Evolutionary conservation across 92 coral and sea anemone species (phyloP), one percentile per base, ranked within the genome.

Genomic region (Epizoanthus ramosus): DNA sequence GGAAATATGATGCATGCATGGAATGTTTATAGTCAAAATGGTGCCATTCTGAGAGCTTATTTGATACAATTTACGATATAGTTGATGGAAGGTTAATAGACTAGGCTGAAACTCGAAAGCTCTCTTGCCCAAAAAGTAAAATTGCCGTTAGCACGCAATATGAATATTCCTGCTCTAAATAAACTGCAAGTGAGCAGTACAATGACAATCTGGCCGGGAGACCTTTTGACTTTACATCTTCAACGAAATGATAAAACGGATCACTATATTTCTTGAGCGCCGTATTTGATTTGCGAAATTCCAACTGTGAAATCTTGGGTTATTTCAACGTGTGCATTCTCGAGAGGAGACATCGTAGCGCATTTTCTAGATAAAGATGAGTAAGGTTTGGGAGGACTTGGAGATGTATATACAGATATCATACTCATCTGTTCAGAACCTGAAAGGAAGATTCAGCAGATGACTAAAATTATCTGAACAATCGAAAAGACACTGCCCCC

Each of bases 11-110:
- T 15, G 50, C 50, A 77, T 77, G 23, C 21, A 1, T 37, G 82
- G 82, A 77, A 77, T 77, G 82, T 61, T 60, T 63, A 60, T 69
- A 77, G 57, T 24, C 71, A 37, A 77, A 75, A 77, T 37, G 82
- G 82, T 37, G 82, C 82, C 82, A 77, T 61, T 12, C 3, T 61
- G 57, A 37, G 71, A 61, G 33, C 35, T 5, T 37, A 25, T 57
- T 75, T 28, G 56, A 37, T 43, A 15, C 4, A n/a, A 15, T 16
- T 77, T n/a, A 37, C 69, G 71, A 77, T 76, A 19, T 21, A 1
- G 14, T 19, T 37, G 68, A 57, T 75, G 31, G 68, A 25, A 28
- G 39, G 63, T 53, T 13, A 54, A 75, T 3, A 52, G 47, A 3
- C 39, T 10, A 71, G 22, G 17, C 41, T 12, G 21, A 8, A 47